A percentile compares a stretch with the other conserved stretches of the same genome.
These are phyloP conservation scores for Anolis carolinensis DNA, from an alignment of 2,113 vertebrate genomes.

Conservation along the genomic window DNA sequence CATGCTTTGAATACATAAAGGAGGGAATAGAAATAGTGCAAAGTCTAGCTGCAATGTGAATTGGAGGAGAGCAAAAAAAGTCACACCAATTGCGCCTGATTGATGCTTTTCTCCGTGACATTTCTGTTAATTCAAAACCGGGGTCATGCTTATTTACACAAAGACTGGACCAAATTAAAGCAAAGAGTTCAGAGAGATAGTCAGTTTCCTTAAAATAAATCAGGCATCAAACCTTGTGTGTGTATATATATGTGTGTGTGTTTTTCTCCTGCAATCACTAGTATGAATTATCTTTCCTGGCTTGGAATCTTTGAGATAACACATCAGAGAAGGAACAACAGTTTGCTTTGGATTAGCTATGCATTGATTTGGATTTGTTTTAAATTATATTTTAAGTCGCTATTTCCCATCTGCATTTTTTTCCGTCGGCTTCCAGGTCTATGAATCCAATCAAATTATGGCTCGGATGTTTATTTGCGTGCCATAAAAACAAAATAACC, in stretches of 20 bases:
- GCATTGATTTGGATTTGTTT: slow-evolving; percentile 13
- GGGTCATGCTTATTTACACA: slow-evolving; percentile 27
- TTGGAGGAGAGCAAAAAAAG: background rate
- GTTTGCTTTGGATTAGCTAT: slow-evolving; percentile 43
- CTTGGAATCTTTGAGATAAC: slow-evolving; percentile 38
- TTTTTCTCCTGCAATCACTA: background rate
- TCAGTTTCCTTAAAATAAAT: background rate
- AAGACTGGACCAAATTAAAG: slow-evolving; percentile 42
- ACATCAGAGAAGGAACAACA: background rate
- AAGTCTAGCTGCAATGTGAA: slow-evolving; percentile 3
- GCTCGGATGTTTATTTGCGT: background rate
- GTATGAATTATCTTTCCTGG: slow-evolving; percentile 32
- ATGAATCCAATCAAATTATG: background rate
- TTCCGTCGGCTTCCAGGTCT: background rate
- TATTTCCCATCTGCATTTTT: slow-evolving; percentile 8
- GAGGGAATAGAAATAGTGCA: background rate
- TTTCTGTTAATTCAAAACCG: slow-evolving; percentile 13
- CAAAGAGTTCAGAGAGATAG: background rate
- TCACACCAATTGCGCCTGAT: fast-evolving
- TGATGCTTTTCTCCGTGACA: slow-evolving; percentile 20
- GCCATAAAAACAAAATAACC: no score
- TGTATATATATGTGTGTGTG: background rate
- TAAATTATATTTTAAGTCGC: background rate
- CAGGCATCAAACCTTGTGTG: background rate
- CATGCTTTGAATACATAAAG: slow-evolving; percentile 19